These are phyloP conservation scores for Scarus forsteni DNA, from an alignment of 2,797 vertebrate species.

Conservation along the genomic window DNA sequence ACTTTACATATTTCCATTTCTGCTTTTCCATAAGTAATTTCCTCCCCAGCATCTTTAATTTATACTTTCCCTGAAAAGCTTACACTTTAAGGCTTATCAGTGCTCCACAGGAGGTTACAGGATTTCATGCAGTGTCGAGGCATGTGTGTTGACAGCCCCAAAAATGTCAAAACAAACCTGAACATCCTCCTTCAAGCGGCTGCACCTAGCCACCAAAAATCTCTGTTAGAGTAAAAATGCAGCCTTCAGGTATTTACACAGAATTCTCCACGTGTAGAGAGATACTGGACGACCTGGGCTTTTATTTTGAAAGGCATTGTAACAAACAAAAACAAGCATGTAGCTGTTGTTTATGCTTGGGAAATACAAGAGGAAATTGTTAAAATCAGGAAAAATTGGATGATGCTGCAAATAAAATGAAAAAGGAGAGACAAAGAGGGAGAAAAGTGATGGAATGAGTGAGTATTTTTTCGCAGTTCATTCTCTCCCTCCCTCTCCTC, in stretches of 20 bases:
- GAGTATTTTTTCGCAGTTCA: constrained; percentile 23
- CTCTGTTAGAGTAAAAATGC: constrained; percentile 4
- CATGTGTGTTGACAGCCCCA: background rate
- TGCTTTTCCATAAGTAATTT: too few relatives aligned
- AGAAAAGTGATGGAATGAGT: constrained; percentile 38
- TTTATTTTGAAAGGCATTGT: background rate
- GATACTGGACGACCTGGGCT: background rate
- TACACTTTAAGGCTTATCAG: background rate
- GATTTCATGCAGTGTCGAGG: background rate
- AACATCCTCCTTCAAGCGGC: constrained; percentile 17
- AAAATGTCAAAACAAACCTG: constrained; percentile 7
- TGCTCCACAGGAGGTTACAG: background rate
- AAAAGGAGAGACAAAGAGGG: constrained; percentile 16
- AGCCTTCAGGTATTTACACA: constrained; percentile 26
- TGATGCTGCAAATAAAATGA: background rate
- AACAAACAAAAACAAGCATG: background rate
- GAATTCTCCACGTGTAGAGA: background rate
- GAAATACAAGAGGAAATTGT: background rate
- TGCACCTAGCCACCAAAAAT: constrained; percentile 19
- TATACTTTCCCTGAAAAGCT: too few relatives aligned
- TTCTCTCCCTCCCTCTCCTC: constrained; percentile 6
- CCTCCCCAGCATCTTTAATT: too few relatives aligned
- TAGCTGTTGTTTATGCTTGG: background rate
- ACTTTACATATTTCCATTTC: too few relatives aligned
- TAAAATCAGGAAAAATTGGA: background rate